Base-by-base conservation (phyloP, 2,113 vertebrate species). In the Cephalophus harveyi region DNA sequence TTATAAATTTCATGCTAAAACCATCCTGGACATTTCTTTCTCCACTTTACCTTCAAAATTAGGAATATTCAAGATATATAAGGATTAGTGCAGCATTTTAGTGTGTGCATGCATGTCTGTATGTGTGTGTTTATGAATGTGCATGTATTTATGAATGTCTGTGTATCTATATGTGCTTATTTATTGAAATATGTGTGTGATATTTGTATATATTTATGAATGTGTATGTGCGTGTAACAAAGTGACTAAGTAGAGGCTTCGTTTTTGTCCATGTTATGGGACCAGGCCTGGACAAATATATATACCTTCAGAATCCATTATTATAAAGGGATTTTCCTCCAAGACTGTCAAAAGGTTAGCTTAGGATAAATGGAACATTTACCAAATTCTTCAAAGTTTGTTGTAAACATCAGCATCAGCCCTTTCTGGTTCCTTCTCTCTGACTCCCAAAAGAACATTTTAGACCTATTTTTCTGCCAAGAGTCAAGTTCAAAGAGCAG, bases 301-400 rank as follows among this genome's bases (percentile, higher is more conserved):
- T 33, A 52, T 64, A 62, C 5, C 23, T 93, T 92, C n/a, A 92
- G 33, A 89, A 91, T 78, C 3, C 8, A 94, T 89, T 76, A 64
- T 87, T 27, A 81, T 83, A 94, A 96, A 87, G 57, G 30, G 6
- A 88, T 40, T 93, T 91, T 89, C 36, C 15, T 94, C 52, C 93
- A 87, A 93, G 71, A 43, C 48, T 84, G n/a, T 59, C 67, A 97
- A 60, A 94, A 62, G 57, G 7, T 95, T 94, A 87, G 71, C 33
- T 95, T 97, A 84, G 94, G 19, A 92, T 96, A 95, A 89, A 92
- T 87, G 36, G 9, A 97, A 84, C 40, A 90, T 94, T 94, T 64
- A 85, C 19, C 43, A 97, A 92, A 90, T 92, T 87, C 52, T 87
- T 94, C 48, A 79, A 88, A 97, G 50, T 88, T 82, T 92, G 85